Base-by-base conservation (phyloP, 2,888 invertebrate genomes). In the Drosophila seclusa region DNA sequence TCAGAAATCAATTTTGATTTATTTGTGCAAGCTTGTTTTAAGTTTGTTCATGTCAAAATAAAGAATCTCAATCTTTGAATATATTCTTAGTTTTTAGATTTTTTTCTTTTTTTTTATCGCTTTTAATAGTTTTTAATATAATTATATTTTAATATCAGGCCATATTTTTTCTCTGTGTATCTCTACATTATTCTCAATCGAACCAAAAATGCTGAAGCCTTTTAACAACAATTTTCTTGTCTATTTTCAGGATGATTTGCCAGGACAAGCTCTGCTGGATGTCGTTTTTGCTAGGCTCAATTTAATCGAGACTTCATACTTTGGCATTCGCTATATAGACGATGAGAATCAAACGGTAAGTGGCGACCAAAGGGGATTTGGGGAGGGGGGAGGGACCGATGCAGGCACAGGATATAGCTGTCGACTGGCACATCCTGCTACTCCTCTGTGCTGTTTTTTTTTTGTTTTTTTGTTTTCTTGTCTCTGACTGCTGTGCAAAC, bases 251-350 rank as follows among this genome's bases (percentile, higher is more conserved):
- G 97, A 97, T 93, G 97, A 97, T 92, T 97, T 96, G 91, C 95
- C 96, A 42, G 99, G 99, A 24, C 98, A 99, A 93, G 96, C 96
- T 81, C 94, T 99, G 82, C 94, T 99, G 91, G 98, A 99, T 93
- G 96, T 97, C 82, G 98, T 98, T 59, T 98, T 97, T 93, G 95
- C 97, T 85, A 97, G 98, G 93, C 95, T 99, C 87, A 98, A 99
- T 94, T 95, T 99, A 68, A 94, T 98, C 92, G 99, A 99, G 94
- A 98, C 98, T 60, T 97, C 98, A 77, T 99, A 99, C 94, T 99
- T 99, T 93, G 99, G 99, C 60, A 95, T 99, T 57, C 96, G 99
- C 78, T 99, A 97, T 93, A 95, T 99, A 73, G 98, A 99, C 93
- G 95, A 96, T 90, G 97, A 97, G 88, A 98, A 97, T 92, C 99